These are phyloP conservation scores for Acleris sparsana DNA, from an alignment of 2,888 invertebrate genomes.

Conservation along the genomic window DNA sequence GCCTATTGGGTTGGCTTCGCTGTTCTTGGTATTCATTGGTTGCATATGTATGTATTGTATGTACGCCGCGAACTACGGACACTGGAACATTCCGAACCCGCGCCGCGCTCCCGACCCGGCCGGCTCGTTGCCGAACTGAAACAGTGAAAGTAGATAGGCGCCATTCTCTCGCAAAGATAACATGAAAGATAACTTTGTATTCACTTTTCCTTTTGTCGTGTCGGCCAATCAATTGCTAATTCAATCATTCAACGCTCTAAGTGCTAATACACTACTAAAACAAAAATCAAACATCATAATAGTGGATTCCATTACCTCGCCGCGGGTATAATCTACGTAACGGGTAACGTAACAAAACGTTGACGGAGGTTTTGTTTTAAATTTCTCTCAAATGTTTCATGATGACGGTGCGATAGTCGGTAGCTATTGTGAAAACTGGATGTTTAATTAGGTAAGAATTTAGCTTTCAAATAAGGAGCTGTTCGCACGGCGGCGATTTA, in stretches of 20 bases:
- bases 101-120: conserved; percentile 18
- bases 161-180: conserved; percentile 60
- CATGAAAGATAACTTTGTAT: conserved; percentile 59
- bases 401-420: conserved; percentile 28
- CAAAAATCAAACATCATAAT: conserved; percentile 49
- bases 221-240: conserved; percentile 62
- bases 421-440: conserved; percentile 22
- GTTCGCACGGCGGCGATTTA: conserved; percentile 25
- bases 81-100: conserved; percentile 36
- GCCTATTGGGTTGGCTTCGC: conserved; percentile 60
- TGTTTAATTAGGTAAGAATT: conserved; percentile 33
- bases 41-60: conserved; percentile 24
- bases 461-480: conserved; percentile 31
- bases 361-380: conserved; percentile 31
- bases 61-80: conserved; percentile 33
- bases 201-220: conserved; percentile 62
- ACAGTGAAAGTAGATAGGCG: conserved; percentile 49
- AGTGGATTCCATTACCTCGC: conserved; percentile 32
- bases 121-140: conserved; percentile 35
- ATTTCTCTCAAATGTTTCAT: conserved; percentile 30
- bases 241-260: conserved; percentile 59
- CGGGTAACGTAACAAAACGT: conserved; percentile 32
- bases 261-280: conserved; percentile 51
- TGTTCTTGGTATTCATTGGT: conserved; percentile 42
- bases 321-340: conserved; percentile 31